These are phyloP conservation scores for Caenorhabditis zanzibari DNA, from an alignment of 2,888 invertebrate species.

Conservation along the genomic window DNA sequence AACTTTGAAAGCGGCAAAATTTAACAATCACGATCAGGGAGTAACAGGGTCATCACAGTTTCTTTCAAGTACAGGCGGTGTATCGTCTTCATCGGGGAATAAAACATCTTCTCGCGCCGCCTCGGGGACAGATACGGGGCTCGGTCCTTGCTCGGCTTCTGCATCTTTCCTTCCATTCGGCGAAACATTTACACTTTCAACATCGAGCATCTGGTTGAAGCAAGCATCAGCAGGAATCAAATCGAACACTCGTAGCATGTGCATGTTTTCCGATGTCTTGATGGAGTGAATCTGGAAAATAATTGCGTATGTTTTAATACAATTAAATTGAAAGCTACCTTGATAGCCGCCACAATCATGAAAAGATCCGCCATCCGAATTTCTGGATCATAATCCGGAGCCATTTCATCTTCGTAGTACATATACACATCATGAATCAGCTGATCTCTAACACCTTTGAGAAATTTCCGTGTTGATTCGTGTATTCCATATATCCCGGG, in stretches of 20 bases:
- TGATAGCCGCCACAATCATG: slow-evolving; percentile 75
- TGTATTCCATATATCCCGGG: slow-evolving; percentile 62
- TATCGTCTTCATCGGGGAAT: slow-evolving; percentile 17
- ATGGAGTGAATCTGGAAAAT: slow-evolving; percentile 71
- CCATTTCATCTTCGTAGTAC: slow-evolving; percentile 70
- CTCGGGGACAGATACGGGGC: slow-evolving; percentile 41
- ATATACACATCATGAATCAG: slow-evolving; percentile 75
- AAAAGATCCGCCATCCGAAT: slow-evolving; percentile 77
- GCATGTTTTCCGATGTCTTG: slow-evolving; percentile 80
- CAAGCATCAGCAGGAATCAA: slow-evolving; percentile 76
- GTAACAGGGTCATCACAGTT: slow-evolving; percentile 31
- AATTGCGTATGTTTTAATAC: neutral
- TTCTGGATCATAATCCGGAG: slow-evolving; percentile 72
- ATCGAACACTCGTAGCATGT: slow-evolving; percentile 77
- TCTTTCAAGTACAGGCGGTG: slow-evolving; percentile 29
- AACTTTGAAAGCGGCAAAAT: slow-evolving; percentile 14
- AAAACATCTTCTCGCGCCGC: slow-evolving; percentile 18
- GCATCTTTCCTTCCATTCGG: slow-evolving; percentile 19
- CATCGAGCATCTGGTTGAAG: slow-evolving; percentile 76
- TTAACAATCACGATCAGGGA: slow-evolving; percentile 24
- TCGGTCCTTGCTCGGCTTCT: slow-evolving; percentile 42
- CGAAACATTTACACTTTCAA: slow-evolving; percentile 53
- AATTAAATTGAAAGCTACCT: slow-evolving; percentile 56
- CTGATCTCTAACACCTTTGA: slow-evolving; percentile 72
- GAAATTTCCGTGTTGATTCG: slow-evolving; percentile 55